A percentile compares a stretch with the other conserved stretches of the same genome.
phyloP scores from a whole-genome alignment of 2,113 vertebrate species.

The Ceyx margarethae region DNA sequence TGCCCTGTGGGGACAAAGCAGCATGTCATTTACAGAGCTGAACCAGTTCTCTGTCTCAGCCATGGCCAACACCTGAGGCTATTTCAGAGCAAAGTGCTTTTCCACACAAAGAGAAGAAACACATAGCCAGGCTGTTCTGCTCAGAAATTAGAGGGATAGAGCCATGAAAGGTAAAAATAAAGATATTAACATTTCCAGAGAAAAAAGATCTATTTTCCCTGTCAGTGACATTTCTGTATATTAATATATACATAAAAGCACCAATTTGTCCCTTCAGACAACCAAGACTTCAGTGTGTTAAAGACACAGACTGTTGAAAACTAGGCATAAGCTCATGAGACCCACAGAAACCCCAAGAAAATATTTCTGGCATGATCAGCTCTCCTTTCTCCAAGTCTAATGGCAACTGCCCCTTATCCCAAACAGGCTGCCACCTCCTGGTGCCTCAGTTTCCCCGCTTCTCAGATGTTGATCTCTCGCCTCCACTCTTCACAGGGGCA shows the following conservation, averaged over 20 bases:
- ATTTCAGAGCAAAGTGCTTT: constrained; percentile 10
- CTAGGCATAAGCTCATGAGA: not conserved
- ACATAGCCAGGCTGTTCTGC: not conserved
- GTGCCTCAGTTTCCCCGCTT: constrained; percentile 15
- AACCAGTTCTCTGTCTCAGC: not conserved
- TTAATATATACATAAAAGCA: not conserved
- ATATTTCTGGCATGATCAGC: not conserved
- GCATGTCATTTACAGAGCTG: not conserved
- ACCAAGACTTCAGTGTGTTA: not conserved
- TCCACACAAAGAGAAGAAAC: constrained; percentile 7
- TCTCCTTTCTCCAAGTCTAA: not conserved
- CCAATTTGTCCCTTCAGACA: not conserved
- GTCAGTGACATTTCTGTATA: not conserved
- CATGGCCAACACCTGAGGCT: not conserved
- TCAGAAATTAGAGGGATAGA: not conserved
- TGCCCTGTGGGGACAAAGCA: not conserved
- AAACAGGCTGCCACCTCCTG: not conserved
- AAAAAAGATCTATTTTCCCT: not conserved
- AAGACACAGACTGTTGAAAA: not conserved
- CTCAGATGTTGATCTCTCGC: not conserved
- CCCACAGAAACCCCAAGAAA: not conserved
- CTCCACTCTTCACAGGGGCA: not conserved
- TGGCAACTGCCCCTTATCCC: not conserved
- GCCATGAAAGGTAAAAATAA: constrained; percentile 15
- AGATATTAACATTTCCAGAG: not conserved